A percentile compares a stretch with the other conserved stretches of the same genome.
These are phyloP conservation scores for Periophthalmus magnuspinnatus DNA, from an alignment of 2,797 vertebrate species.

Conservation along the genomic window DNA sequence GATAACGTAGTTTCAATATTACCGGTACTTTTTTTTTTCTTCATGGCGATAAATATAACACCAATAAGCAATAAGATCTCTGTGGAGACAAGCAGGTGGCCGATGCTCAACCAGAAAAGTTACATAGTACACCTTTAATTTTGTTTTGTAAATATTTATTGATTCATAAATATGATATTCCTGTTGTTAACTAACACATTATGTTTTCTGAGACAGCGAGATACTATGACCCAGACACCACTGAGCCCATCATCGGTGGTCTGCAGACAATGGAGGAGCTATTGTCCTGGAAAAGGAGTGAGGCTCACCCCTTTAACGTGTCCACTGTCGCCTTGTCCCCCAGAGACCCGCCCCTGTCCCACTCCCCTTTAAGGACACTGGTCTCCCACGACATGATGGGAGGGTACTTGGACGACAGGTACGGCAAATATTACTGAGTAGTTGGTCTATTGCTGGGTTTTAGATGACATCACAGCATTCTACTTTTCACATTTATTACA, in stretches of 20 bases:
- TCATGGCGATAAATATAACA: too few relatives aligned
- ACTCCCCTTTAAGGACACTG: slow-evolving; percentile 76
- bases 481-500: too few relatives aligned
- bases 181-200: too few relatives aligned
- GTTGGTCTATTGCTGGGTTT: background rate
- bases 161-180: too few relatives aligned
- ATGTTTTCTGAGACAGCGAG: slow-evolving; percentile 64
- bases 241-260: slow-evolving; percentile 85
- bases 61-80: too few relatives aligned
- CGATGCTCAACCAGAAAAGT: too few relatives aligned
- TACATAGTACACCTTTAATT: too few relatives aligned
- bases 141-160: too few relatives aligned
- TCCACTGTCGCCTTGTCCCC: slow-evolving; percentile 70
- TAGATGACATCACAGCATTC: too few relatives aligned
- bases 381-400: slow-evolving; percentile 96
- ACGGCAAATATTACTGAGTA: background rate
- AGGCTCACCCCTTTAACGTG: slow-evolving; percentile 81
- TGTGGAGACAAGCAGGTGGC: too few relatives aligned
- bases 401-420: slow-evolving; percentile 94
- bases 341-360: slow-evolving; percentile 78
- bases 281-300: slow-evolving; percentile 79
- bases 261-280: slow-evolving; percentile 84
- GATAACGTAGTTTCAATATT: too few relatives aligned
- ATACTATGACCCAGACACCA: slow-evolving; percentile 85
- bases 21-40: too few relatives aligned